Conservation (phyloP, 2,888 invertebrate species). For the Shargacucullia verbasci region DNA sequence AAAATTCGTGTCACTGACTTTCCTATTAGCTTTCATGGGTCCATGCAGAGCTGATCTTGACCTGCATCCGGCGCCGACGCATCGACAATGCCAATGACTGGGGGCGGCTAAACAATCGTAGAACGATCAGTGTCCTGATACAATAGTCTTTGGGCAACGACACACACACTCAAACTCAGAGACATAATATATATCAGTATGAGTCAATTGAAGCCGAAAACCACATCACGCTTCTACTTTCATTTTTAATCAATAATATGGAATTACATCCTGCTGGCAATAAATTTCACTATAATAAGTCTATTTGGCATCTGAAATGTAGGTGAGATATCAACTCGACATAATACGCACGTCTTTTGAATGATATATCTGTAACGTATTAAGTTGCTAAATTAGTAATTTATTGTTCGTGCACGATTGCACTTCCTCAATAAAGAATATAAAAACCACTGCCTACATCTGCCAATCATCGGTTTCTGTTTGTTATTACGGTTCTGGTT, state of each 20-base stretch:
- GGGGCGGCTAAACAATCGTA: slow-evolving; percentile 41
- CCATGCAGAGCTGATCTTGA: slow-evolving; percentile 72
- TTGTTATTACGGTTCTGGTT: slow-evolving; percentile 50
- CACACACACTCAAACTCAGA: slow-evolving; percentile 5
- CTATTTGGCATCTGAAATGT: slow-evolving; percentile 43
- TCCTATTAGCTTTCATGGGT: slow-evolving; percentile 78
- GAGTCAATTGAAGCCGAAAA: slow-evolving; percentile 33
- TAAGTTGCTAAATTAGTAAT: slow-evolving; percentile 52
- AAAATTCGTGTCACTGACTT: slow-evolving; percentile 87
- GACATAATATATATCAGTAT: slow-evolving; percentile 28
- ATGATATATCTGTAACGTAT: slow-evolving; percentile 47
- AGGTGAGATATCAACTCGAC: slow-evolving; percentile 40
- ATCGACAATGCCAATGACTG: slow-evolving; percentile 54
- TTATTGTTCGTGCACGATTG: slow-evolving; percentile 59
- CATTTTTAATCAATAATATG: slow-evolving; percentile 49
- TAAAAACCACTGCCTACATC: slow-evolving; percentile 52
- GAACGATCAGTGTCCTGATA: slow-evolving; percentile 21
- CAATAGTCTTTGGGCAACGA: slow-evolving; percentile 21
- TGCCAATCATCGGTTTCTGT: slow-evolving; percentile 54
- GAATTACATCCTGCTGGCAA: slow-evolving; percentile 46
- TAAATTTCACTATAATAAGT: slow-evolving; percentile 49
- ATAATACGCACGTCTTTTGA: slow-evolving; percentile 50
- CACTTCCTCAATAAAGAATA: slow-evolving; percentile 58
- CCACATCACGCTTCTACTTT: slow-evolving; percentile 43
- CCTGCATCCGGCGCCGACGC: slow-evolving; percentile 66